Percentiles rank a stretch among this genome's conserved stretches.
Evolutionary conservation across 2,797 vertebrate genomes (phyloP).

Genomic region (Luscinia megarhynchos): DNA sequence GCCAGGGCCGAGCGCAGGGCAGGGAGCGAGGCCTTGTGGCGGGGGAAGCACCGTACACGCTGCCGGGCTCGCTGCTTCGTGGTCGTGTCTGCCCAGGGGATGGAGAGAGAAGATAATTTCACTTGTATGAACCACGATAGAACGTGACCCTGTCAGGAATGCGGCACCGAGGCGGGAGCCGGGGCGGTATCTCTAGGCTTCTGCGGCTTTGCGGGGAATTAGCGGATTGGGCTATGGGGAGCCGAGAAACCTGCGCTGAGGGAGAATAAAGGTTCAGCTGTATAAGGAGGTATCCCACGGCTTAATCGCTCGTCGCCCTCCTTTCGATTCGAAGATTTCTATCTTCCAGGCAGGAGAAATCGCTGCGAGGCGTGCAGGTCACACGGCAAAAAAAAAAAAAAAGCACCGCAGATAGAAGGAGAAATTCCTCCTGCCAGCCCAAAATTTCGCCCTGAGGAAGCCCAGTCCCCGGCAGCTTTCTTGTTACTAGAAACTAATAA

Average conservation of each 20-base stretch:
- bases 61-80: neutral
- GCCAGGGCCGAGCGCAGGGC: neutral
- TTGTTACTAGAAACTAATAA: neutral
- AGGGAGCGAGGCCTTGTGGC: neutral
- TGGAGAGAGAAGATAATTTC: neutral
- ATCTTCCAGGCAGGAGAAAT: neutral
- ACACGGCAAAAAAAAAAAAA: fast-evolving
- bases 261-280: neutral
- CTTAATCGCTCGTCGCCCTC: fast-evolving
- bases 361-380: neutral
- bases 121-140: neutral
- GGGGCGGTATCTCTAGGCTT: neutral
- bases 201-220: neutral
- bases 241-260: neutral
- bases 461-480: neutral
- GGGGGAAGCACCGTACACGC: neutral
- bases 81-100: neutral
- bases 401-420: neutral
- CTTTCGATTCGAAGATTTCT: neutral
- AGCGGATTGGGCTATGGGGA: neutral
- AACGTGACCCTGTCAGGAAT: neutral
- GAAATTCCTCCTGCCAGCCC: neutral
- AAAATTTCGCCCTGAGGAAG: neutral
- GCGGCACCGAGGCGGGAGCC: neutral
- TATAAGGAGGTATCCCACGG: neutral